Evolutionary conservation across 1,140 invertebrate genomes (phyloP).

Genomic region (Drosophila elegans): DNA sequence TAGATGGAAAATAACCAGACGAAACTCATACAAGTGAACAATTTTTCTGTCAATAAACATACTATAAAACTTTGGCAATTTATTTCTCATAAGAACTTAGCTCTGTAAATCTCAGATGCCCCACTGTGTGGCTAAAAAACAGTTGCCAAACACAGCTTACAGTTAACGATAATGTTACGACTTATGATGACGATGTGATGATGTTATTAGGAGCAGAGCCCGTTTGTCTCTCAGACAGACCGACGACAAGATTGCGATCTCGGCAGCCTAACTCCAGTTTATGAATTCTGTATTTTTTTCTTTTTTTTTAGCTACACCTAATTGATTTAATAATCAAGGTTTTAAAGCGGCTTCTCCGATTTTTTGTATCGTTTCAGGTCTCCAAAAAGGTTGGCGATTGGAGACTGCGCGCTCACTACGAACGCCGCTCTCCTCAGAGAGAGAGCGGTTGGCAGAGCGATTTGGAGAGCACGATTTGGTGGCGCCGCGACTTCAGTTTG

Average conservation of each 20-base stretch:
- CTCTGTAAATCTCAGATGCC: not conserved
- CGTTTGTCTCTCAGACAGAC: conserved; percentile 39
- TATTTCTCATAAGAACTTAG: not conserved
- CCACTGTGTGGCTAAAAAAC: conserved; percentile 40
- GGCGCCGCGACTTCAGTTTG: conserved; percentile 11
- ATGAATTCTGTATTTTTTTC: conserved; percentile 25
- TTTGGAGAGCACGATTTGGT: not conserved
- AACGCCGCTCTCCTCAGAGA: conserved; percentile 22
- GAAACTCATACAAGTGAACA: too few relatives aligned
- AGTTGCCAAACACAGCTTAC: conserved; percentile 55
- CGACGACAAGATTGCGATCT: conserved; percentile 40
- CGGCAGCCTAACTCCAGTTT: conserved; percentile 43
- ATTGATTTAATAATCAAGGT: conserved; percentile 81
- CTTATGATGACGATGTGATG: conserved; percentile 41
- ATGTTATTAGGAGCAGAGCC: conserved; percentile 52
- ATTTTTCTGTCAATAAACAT: not conserved
- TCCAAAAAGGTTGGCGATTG: conserved; percentile 51
- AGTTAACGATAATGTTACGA: conserved; percentile 56
- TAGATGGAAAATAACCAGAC: too few relatives aligned
- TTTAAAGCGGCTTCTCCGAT: conserved; percentile 67
- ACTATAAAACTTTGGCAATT: not conserved
- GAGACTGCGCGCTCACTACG: conserved; percentile 25
- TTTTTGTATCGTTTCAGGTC: conserved; percentile 70
- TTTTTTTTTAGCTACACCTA: conserved; percentile 37
- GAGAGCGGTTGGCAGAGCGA: conserved; percentile 1